Base-by-base conservation (phyloP, 2,797 vertebrate genomes). In the Phrynocephalus forsythii region DNA sequence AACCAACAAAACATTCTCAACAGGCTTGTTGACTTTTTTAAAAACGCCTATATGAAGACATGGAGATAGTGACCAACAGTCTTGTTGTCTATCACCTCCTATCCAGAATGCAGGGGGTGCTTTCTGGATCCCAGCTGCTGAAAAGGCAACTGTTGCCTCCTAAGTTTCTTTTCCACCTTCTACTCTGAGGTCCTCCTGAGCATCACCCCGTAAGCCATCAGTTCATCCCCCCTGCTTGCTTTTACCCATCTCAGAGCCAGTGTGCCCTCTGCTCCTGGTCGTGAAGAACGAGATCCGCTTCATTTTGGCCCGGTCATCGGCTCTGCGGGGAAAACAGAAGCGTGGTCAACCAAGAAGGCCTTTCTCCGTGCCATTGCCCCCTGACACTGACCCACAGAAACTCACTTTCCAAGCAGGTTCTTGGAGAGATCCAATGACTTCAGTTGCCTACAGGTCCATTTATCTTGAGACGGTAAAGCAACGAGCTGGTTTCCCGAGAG, bases 401-500 rank as follows among this genome's bases (percentile, higher is more conserved):
- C 98, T 94, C 97, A 99, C 99, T 97, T 99, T 88, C 99, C 99
- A 72, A 99, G 96, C 63, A 98, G 98, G 96, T 99, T 99, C 94
- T 95, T 98, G 81, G 99, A 99, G 88, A 99, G 97, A 94, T 99
- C 99, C 30, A 99, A 95, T 2, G 97, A 97, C 95, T 97, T 97
- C 76, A 99, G 98, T 28, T 96, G 96, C 22, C 94, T 96, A 94
- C 99, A 99, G 87, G 96, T 97, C 99, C 99, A 99, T 91, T 97
- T 98, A 80, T 95, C 97, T 68, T 97, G 96, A 0, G 97, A 89
- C 0, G 99, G 99, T 67, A 99, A 96, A 0, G 95, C 81, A 20
- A 88, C 83, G 80, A 99, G 96, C 81, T 97, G 97, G 96, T 99
- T 99, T 87, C 98, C 98, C 91, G 97, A 97, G 69, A 99, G 86